These are phyloP conservation scores for Leptinotarsa rubiginosa DNA, from an alignment of 2,888 invertebrate genomes.

Conservation along the genomic window DNA sequence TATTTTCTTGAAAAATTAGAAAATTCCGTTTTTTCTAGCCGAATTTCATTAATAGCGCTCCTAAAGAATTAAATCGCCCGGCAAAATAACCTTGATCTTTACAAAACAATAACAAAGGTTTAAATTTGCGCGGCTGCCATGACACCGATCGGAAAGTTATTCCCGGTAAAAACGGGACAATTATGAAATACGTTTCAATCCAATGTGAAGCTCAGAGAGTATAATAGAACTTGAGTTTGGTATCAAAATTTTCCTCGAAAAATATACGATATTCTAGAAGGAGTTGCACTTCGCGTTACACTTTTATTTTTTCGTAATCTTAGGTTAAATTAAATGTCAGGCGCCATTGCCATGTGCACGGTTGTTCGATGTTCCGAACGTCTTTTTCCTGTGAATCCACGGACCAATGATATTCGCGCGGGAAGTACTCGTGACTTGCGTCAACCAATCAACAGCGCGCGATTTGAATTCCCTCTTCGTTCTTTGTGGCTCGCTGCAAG, in stretches of 20 bases:
- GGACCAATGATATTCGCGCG: conserved; percentile 62
- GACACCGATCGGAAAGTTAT: conserved; percentile 54
- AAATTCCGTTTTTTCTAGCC: not conserved
- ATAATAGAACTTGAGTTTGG: conserved; percentile 36
- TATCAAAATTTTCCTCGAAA: conserved; percentile 50
- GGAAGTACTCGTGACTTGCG: conserved; percentile 64
- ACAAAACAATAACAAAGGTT: conserved; percentile 37
- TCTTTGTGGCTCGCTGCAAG: conserved; percentile 61
- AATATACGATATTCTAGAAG: conserved; percentile 48
- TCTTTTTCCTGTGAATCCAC: conserved; percentile 44
- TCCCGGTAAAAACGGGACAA: conserved; percentile 57
- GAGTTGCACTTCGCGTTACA: conserved; percentile 15
- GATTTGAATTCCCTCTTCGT: conserved; percentile 67
- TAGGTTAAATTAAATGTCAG: conserved; percentile 59
- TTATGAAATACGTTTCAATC: conserved; percentile 35
- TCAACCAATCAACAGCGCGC: conserved; percentile 60
- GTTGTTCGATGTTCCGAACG: conserved; percentile 47
- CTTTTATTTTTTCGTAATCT: conserved; percentile 41
- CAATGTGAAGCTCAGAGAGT: conserved; percentile 27
- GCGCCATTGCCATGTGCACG: conserved; percentile 58
- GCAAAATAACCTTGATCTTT: conserved; percentile 25
- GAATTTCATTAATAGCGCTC: not conserved
- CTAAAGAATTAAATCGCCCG: not conserved
- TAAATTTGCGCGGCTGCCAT: conserved; percentile 60
- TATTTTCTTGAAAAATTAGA: conserved; percentile 18